Conservation (phyloP, 2,113 vertebrate genomes). For the western clawed frog (Xenopus tropicalis) region DNA sequence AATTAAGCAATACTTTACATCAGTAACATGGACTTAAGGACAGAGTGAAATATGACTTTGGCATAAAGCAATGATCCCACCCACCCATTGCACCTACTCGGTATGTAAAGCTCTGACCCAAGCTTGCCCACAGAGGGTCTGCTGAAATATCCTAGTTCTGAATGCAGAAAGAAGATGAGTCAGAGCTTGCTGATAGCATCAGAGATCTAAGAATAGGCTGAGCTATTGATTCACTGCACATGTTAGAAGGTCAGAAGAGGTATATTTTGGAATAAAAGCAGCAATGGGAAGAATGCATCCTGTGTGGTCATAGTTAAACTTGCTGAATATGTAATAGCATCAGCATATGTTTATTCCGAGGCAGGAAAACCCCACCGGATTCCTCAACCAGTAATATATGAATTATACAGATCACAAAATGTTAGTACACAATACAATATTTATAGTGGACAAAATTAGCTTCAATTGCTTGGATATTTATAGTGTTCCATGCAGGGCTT, state of each 20-base stretch:
- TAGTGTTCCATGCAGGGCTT: background rate
- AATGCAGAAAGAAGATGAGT: background rate
- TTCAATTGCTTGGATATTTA: background rate
- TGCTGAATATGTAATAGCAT: background rate
- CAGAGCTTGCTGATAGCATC: background rate
- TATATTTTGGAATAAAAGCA: background rate
- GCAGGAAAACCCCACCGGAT: background rate
- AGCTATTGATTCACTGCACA: background rate
- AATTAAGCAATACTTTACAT: no score
- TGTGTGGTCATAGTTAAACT: background rate
- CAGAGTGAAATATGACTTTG: no score
- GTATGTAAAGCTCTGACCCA: background rate
- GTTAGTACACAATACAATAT: background rate
- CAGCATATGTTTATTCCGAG: background rate
- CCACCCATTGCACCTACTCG: no score
- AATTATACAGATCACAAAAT: background rate
- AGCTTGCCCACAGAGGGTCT: background rate
- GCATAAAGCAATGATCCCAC: no score
- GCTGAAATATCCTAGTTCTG: background rate
- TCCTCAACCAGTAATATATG: background rate
- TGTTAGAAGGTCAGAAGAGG: background rate
- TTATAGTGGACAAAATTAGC: background rate
- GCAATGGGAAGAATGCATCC: background rate
- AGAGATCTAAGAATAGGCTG: background rate
- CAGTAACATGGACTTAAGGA: no score